These are phyloP conservation scores for Notothenia coriiceps DNA, from an alignment of 2,113 vertebrate genomes.

Conservation along the genomic window DNA sequence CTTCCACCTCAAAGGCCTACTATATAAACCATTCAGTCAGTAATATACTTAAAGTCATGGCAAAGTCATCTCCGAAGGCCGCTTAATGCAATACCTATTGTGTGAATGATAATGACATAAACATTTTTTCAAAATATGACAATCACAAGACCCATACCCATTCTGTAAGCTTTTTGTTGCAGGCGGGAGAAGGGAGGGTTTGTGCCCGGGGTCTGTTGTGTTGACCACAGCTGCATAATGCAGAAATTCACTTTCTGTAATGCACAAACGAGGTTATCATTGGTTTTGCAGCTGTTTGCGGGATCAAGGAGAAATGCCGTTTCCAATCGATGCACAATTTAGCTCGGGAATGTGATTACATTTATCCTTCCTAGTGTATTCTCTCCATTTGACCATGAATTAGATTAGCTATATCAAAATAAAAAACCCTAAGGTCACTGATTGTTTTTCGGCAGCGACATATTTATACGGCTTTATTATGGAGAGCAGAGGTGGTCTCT, in stretches of 20 bases:
- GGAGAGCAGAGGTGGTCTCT: not conserved
- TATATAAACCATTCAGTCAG: constrained; percentile 4
- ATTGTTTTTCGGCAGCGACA: constrained; percentile 71
- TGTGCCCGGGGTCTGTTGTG: constrained; percentile 58
- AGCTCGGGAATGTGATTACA: constrained; percentile 74
- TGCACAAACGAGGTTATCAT: constrained; percentile 78
- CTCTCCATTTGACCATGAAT: constrained; percentile 72
- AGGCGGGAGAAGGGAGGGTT: not conserved
- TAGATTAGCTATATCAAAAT: constrained; percentile 65
- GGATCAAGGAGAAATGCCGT: constrained; percentile 77
- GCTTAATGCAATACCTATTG: not conserved
- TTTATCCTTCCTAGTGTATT: constrained; percentile 63
- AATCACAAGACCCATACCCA: not conserved
- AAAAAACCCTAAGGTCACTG: constrained; percentile 60
- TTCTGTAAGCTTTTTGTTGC: constrained; percentile 24
- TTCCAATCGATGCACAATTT: constrained; percentile 71
- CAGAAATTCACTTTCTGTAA: constrained; percentile 78
- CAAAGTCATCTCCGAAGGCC: constrained; percentile 17
- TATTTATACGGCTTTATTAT: constrained; percentile 46
- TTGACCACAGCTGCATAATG: constrained; percentile 64
- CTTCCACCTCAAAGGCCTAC: constrained; percentile 20
- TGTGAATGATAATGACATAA: constrained; percentile 27
- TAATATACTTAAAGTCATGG: constrained; percentile 33
- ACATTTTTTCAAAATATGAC: constrained; percentile 34
- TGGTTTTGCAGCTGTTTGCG: constrained; percentile 75